Conservation (phyloP, 2,797 vertebrate genomes). For the Chanos chanos region DNA sequence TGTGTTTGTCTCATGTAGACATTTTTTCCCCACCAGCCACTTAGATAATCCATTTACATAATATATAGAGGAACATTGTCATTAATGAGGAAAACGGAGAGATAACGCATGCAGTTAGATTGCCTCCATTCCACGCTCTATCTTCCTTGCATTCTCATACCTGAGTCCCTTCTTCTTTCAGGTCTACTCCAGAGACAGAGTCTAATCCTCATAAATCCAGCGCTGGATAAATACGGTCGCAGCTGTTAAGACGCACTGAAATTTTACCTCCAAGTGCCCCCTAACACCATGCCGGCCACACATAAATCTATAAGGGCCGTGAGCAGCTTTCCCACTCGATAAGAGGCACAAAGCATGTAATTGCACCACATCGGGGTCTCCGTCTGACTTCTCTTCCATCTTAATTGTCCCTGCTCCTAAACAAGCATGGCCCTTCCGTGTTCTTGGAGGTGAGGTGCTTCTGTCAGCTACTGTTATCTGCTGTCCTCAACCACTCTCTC, state of each 20-base stretch:
- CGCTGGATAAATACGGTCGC: slow-evolving; percentile 61
- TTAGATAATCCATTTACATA: too few relatives aligned
- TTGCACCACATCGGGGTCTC: slow-evolving; percentile 20
- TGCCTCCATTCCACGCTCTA: slow-evolving; percentile 12
- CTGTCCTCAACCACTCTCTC: too few relatives aligned
- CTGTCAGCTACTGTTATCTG: slow-evolving; percentile 5
- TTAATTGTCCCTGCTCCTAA: slow-evolving; percentile 35
- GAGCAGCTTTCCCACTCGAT: slow-evolving; percentile 31
- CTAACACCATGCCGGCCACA: slow-evolving; percentile 41
- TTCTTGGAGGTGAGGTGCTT: slow-evolving; percentile 15
- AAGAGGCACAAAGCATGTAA: slow-evolving; percentile 33
- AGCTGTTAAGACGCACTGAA: slow-evolving; percentile 58
- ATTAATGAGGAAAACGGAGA: too few relatives aligned
- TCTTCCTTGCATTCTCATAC: not conserved
- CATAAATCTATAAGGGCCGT: slow-evolving; percentile 51
- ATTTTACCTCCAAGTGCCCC: slow-evolving; percentile 63
- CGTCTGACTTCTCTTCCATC: slow-evolving; percentile 20
- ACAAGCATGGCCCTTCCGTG: slow-evolving; percentile 15
- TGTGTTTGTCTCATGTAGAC: too few relatives aligned
- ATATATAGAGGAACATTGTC: too few relatives aligned
- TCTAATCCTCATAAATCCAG: slow-evolving; percentile 52
- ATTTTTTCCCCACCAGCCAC: too few relatives aligned
- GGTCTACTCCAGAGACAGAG: not conserved
- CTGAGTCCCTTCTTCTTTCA: slow-evolving; percentile 19
- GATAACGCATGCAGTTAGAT: too few relatives aligned